Conservation (phyloP, 2,888 invertebrate species). For the Lasioglossum villosulum region DNA sequence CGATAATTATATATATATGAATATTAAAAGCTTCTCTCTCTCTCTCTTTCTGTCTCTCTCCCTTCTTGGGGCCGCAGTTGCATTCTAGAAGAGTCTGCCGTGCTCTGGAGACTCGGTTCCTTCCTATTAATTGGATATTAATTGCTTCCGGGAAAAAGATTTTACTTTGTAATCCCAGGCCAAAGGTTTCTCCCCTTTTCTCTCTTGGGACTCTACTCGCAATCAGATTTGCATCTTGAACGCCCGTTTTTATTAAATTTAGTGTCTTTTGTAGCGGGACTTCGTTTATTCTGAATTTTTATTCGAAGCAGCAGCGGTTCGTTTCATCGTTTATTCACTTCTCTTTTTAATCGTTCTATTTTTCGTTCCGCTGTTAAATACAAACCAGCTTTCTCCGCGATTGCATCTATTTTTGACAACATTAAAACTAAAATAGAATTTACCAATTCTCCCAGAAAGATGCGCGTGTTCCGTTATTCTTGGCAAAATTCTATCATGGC, state of each 20-base stretch:
- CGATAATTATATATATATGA: background rate
- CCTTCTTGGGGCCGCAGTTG: background rate
- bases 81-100: background rate
- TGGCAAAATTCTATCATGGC: too few species aligned
- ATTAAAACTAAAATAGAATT: too few species aligned
- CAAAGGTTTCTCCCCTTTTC: background rate
- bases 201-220: background rate
- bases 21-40: background rate
- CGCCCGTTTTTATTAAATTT: background rate
- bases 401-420: too few species aligned
- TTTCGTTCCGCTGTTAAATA: background rate
- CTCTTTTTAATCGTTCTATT: background rate
- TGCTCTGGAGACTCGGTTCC: background rate
- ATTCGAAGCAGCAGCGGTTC: background rate
- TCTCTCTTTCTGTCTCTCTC: too few species aligned
- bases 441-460: too few species aligned
- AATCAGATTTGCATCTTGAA: background rate
- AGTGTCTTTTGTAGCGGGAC: background rate
- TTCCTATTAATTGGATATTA: background rate
- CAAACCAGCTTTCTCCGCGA: background rate
- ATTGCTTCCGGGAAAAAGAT: background rate
- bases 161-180: background rate
- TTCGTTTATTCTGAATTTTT: background rate
- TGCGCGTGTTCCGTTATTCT: too few species aligned
- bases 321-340: background rate